phyloP scores from a whole-genome alignment of 2,113 vertebrate species.

The Paramisgurnus dabryanus region DNA sequence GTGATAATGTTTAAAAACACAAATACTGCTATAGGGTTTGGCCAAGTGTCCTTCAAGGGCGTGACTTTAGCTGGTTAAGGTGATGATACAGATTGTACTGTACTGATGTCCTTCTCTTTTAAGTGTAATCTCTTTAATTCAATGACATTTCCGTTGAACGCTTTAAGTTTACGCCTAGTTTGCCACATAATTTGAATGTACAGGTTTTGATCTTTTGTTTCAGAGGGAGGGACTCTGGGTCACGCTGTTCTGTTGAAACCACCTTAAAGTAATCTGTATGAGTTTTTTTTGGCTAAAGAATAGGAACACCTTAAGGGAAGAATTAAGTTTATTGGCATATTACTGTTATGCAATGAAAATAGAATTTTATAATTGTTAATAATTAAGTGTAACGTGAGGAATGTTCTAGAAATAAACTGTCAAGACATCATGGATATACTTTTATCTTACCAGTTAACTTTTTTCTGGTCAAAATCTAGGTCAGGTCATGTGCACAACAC shows the following conservation, averaged over 20 bases:
- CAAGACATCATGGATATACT: background rate
- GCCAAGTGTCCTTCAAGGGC: background rate
- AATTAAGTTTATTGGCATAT: background rate
- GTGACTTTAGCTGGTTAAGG: background rate
- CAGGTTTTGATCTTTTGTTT: background rate
- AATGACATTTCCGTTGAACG: background rate
- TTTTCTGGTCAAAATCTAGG: background rate
- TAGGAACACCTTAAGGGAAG: background rate
- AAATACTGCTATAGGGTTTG: background rate
- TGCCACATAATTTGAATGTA: background rate
- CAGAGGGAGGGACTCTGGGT: background rate
- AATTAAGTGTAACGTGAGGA: background rate
- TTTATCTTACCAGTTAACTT: background rate
- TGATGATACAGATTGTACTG: background rate
- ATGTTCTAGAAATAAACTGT: background rate
- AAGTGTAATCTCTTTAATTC: slow-evolving; percentile 8
- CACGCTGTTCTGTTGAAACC: background rate
- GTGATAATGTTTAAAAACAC: background rate
- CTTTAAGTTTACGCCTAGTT: background rate
- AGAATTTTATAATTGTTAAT: background rate
- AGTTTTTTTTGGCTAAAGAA: background rate
- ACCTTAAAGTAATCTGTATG: background rate
- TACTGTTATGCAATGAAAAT: background rate
- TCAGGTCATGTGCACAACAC: background rate
- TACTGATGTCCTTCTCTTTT: slow-evolving; percentile 19